A percentile compares a stretch with the other conserved stretches of the same genome.
Evolutionary conservation across 2,113 vertebrate genomes (phyloP).

Genomic region (Anser cygnoides): DNA sequence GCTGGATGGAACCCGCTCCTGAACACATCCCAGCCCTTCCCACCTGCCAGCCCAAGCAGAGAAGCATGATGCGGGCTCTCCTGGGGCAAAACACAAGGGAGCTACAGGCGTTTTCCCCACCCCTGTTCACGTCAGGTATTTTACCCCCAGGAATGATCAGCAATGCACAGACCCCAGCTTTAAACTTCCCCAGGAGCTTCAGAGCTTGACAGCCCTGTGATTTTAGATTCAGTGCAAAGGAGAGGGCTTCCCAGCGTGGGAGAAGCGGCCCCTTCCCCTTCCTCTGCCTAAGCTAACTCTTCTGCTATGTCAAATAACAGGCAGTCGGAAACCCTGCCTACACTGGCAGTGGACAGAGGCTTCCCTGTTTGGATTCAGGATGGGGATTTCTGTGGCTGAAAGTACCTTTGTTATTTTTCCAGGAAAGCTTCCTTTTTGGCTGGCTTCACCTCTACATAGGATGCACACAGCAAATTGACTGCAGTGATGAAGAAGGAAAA

Average conservation of each 20-base stretch:
- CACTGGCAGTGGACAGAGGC: constrained; percentile 62
- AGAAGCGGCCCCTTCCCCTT: constrained; percentile 46
- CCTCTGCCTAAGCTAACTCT: constrained; percentile 3
- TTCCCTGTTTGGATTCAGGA: constrained; percentile 61
- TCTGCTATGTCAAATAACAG: not conserved
- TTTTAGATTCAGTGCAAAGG: not conserved
- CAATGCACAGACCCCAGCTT: not conserved
- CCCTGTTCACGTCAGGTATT: not conserved
- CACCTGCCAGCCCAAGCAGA: not conserved
- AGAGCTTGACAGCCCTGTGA: not conserved
- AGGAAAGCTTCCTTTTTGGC: constrained; percentile 64
- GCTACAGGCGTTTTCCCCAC: not conserved
- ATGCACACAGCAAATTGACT: constrained; percentile 5
- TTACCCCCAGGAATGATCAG: not conserved
- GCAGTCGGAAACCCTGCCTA: constrained; percentile 51
- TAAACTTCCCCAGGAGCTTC: not conserved
- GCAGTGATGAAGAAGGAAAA: constrained; percentile 1
- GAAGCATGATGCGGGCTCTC: not conserved
- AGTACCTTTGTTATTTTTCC: constrained; percentile 65
- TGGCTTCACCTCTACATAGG: not conserved
- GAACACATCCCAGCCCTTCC: not conserved
- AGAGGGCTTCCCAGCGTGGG: not conserved
- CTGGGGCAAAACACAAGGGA: not conserved
- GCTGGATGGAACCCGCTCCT: not conserved
- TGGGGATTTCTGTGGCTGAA: constrained; percentile 68